phyloP scores from a whole-genome alignment of 2,888 invertebrate species.

The Germaria angustata region DNA sequence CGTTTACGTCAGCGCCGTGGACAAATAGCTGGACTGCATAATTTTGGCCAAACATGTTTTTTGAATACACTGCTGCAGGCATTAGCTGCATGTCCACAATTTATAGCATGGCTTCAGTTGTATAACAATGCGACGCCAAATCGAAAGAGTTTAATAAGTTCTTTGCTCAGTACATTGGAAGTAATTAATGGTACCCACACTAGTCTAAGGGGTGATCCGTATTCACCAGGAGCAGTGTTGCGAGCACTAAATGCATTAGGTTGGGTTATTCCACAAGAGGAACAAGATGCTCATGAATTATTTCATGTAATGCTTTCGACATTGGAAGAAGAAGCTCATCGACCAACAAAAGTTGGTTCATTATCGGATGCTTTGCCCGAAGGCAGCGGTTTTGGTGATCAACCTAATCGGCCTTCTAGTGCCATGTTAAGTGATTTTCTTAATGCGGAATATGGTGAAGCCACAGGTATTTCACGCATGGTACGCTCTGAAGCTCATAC shows the following conservation, averaged over 20 bases:
- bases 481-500: slow-evolving; percentile 80
- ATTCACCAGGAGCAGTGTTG: slow-evolving; percentile 85
- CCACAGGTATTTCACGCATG: slow-evolving; percentile 77
- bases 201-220: slow-evolving; percentile 82
- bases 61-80: slow-evolving; percentile 95
- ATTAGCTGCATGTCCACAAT: slow-evolving; percentile 91
- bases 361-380: slow-evolving; percentile 86
- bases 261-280: slow-evolving; percentile 95
- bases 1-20: slow-evolving; percentile 84
- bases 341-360: slow-evolving; percentile 82
- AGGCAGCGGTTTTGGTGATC: slow-evolving; percentile 81
- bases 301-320: slow-evolving; percentile 94
- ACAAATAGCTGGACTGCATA: slow-evolving; percentile 91
- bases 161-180: slow-evolving; percentile 87
- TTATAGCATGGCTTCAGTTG: slow-evolving; percentile 89
- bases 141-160: slow-evolving; percentile 87
- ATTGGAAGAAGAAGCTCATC: slow-evolving; percentile 89
- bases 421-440: slow-evolving; percentile 80
- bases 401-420: slow-evolving; percentile 81
- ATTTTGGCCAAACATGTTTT: slow-evolving; percentile 96
- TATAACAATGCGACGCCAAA: slow-evolving; percentile 83
- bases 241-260: slow-evolving; percentile 86
- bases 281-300: slow-evolving; percentile 96
- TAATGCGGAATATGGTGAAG: slow-evolving; percentile 79
- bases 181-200: slow-evolving; percentile 86